Conservation (phyloP, 2,113 vertebrate genomes). For the Sorex araneus region DNA sequence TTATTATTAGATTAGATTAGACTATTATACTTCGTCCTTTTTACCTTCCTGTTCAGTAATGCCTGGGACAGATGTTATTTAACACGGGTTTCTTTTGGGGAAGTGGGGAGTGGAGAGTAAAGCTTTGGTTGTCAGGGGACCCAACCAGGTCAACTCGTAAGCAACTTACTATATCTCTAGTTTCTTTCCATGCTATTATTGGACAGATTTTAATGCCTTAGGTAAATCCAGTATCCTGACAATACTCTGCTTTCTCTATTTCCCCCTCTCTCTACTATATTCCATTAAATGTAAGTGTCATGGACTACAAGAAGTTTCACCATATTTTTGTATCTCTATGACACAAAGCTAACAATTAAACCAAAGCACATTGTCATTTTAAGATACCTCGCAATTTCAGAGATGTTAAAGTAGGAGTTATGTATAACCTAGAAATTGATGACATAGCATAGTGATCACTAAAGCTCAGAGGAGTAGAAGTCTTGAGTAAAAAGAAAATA, state of each 20-base stretch:
- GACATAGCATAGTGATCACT: not conserved
- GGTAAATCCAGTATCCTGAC: not conserved
- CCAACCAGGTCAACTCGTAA: too few species aligned
- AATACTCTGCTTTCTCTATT: not conserved
- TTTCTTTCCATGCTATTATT: too few species aligned
- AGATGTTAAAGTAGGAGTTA: slow-evolving; percentile 32
- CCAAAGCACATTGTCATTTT: not conserved
- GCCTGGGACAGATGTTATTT: not conserved
- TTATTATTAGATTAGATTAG: not conserved
- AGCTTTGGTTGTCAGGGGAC: not conserved
- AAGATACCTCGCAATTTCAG: not conserved
- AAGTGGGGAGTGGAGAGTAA: not conserved
- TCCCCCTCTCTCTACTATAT: not conserved
- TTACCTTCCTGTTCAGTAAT: not conserved
- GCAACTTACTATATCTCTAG: too few species aligned
- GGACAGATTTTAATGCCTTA: not conserved
- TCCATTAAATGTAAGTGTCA: not conserved
- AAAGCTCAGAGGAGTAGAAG: slow-evolving; percentile 3
- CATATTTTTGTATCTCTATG: not conserved
- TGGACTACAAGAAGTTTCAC: not conserved
- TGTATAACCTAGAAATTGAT: not conserved
- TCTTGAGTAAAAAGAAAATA: slow-evolving; percentile 37
- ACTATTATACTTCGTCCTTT: not conserved
- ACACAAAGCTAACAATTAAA: slow-evolving; percentile 25
- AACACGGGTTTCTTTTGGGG: too few species aligned